Evolutionary conservation across 2,113 vertebrate genomes (phyloP).

Genomic region (Neopipo cinnamomea): DNA sequence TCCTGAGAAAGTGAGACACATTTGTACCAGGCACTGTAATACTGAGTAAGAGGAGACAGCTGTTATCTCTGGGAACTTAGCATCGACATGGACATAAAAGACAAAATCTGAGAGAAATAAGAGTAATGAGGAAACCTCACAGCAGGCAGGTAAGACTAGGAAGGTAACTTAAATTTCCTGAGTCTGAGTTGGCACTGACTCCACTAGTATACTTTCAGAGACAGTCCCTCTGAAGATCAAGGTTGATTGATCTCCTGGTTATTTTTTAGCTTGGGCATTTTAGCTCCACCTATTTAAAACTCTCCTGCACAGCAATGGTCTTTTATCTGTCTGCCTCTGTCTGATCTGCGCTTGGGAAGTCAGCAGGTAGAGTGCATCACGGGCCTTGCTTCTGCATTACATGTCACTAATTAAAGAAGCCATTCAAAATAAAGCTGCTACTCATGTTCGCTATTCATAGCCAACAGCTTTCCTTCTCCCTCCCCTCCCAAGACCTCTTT

Average conservation of each 20-base stretch:
- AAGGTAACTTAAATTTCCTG: neutral
- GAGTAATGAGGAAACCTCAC: neutral
- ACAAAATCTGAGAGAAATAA: neutral
- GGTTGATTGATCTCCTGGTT: neutral
- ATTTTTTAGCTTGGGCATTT: neutral
- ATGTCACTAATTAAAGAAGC: constrained; percentile 6
- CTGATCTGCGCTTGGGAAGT: neutral
- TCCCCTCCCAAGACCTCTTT: neutral
- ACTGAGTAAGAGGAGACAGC: neutral
- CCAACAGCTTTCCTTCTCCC: neutral
- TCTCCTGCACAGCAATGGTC: neutral
- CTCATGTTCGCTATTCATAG: constrained; percentile 35
- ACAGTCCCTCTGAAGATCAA: neutral
- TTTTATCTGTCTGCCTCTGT: neutral
- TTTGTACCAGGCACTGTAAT: neutral
- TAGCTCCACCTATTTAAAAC: neutral
- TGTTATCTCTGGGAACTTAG: neutral
- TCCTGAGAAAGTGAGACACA: neutral
- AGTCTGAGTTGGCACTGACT: neutral
- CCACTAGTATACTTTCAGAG: neutral
- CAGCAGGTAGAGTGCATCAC: neutral
- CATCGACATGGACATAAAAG: neutral
- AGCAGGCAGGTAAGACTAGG: neutral
- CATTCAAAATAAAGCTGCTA: constrained; percentile 44
- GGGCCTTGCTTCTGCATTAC: neutral